phyloP scores from a whole-genome alignment of 2,797 vertebrate genomes.

The Pseudochaenichthys georgianus region DNA sequence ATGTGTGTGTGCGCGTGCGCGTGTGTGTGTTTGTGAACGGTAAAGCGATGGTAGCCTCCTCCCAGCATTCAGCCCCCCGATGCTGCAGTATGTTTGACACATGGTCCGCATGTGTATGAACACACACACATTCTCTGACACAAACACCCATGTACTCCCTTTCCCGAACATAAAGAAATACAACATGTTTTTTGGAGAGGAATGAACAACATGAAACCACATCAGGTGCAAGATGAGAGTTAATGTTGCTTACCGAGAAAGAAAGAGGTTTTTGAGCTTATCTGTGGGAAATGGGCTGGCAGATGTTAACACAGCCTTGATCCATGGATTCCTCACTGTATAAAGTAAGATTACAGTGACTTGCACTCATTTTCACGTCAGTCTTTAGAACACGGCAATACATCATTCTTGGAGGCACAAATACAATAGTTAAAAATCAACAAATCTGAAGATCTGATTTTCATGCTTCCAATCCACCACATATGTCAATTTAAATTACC shows the following conservation, averaged over 20 bases:
- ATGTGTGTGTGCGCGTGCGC: not conserved
- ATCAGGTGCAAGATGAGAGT: constrained; percentile 63
- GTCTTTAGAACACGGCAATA: constrained; percentile 31
- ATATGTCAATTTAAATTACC: not conserved
- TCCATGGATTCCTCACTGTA: constrained; percentile 47
- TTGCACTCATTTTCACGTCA: constrained; percentile 42
- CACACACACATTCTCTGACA: constrained; percentile 49
- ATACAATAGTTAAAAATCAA: constrained; percentile 32
- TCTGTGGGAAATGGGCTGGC: constrained; percentile 44
- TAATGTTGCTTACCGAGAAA: constrained; percentile 46
- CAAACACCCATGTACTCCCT: constrained; percentile 52
- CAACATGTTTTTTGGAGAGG: constrained; percentile 16
- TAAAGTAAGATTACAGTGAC: constrained; percentile 31
- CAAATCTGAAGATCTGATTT: constrained; percentile 39
- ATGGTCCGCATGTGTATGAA: constrained; percentile 68
- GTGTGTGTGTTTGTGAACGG: constrained; percentile 1
- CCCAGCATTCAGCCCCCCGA: constrained; percentile 31
- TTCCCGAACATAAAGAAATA: constrained; percentile 30
- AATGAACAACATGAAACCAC: constrained; percentile 22
- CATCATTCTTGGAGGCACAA: constrained; percentile 43
- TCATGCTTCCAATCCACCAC: constrained; percentile 17
- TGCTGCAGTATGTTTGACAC: constrained; percentile 67
- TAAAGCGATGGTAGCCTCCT: constrained; percentile 35
- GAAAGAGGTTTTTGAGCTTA: constrained; percentile 40
- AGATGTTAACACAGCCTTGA: constrained; percentile 47